Evolutionary conservation across 2,797 vertebrate genomes (phyloP), one percentile per base, ranked within the genome.

Genomic region (Hapalemur alaotrensis): DNA sequence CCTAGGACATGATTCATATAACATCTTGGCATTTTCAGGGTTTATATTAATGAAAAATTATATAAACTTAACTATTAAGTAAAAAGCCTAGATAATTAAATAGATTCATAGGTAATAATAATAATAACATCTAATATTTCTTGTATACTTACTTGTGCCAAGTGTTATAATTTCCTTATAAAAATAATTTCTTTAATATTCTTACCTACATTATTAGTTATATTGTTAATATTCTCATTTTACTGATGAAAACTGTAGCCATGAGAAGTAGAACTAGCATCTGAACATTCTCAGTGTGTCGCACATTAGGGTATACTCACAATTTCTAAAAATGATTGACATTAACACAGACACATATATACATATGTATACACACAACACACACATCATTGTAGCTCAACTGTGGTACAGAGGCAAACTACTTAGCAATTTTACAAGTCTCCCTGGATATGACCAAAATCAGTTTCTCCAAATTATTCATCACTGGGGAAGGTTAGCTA

Each of bases 321-420:
- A 79, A 11, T 95, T 95, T 88, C 52, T 88, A 11, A 73, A 88
- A 88, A 23, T 18, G 63, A 22, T 38, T 95, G 35, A 13, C 8
- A 52, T 18, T 67, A 67, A 82, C 14, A 73, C 35, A 46, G 41
- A 9, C 4, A 54, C 1, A n/a, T 32, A 46, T 32, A n/a, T 3
- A 35, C 32, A 35, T 0, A 11, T n/a, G 14, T 9, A 43, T n/a
- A 50, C 32, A 65, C 6, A 85, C 41, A 54, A 14, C n/a, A n/a
- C 23, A 12, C 22, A 61, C 7, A 32, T 30, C 4, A 7, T 15
- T 70, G 4, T 28, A 35, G 5, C 30, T 57, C 65, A 79, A 61
- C 25, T n/a, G 3, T 32, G 1, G 2, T 43, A 20, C 32, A 63
- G 10, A 57, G 0, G 11, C 7, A 73, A 17, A 52, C 4, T 54